These are phyloP conservation scores for Dermochelys coriacea DNA, from an alignment of 2,797 vertebrate genomes.

Conservation along the genomic window DNA sequence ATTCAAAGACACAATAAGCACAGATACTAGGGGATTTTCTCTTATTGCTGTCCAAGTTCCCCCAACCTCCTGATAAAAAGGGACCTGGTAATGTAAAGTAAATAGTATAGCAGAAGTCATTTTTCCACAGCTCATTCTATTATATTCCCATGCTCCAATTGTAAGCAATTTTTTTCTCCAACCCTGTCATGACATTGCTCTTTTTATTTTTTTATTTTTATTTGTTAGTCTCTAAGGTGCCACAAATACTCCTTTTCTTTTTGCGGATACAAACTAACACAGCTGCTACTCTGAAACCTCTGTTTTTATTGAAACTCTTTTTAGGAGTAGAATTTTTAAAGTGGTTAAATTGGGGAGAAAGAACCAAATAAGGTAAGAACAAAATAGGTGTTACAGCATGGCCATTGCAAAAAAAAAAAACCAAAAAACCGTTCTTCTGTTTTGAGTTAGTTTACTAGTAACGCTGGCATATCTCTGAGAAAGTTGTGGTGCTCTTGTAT, in stretches of 20 bases:
- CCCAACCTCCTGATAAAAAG: constrained; percentile 16
- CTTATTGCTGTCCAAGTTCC: not conserved
- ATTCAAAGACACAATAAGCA: not conserved
- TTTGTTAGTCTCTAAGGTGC: too few species aligned
- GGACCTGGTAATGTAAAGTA: not conserved
- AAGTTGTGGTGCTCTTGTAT: not conserved
- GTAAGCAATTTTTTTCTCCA: constrained; percentile 9
- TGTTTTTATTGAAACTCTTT: not conserved
- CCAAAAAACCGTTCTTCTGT: not conserved
- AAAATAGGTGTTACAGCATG: not conserved
- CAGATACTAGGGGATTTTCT: constrained; percentile 3
- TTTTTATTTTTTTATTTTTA: not conserved
- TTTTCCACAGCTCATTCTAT: not conserved
- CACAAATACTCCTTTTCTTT: too few species aligned
- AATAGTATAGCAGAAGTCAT: not conserved
- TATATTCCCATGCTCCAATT: not conserved
- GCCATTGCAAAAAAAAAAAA: not conserved
- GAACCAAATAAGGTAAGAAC: constrained; percentile 22
- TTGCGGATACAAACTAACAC: too few species aligned
- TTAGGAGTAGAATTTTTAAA: not conserved
- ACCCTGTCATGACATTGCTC: not conserved
- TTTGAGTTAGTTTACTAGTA: not conserved
- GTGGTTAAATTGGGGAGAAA: not conserved
- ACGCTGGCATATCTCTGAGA: not conserved
- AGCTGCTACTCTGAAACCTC: too few species aligned